Base-by-base conservation (phyloP, 2,888 invertebrate genomes). In the Stenchaetothrips biformis region DNA sequence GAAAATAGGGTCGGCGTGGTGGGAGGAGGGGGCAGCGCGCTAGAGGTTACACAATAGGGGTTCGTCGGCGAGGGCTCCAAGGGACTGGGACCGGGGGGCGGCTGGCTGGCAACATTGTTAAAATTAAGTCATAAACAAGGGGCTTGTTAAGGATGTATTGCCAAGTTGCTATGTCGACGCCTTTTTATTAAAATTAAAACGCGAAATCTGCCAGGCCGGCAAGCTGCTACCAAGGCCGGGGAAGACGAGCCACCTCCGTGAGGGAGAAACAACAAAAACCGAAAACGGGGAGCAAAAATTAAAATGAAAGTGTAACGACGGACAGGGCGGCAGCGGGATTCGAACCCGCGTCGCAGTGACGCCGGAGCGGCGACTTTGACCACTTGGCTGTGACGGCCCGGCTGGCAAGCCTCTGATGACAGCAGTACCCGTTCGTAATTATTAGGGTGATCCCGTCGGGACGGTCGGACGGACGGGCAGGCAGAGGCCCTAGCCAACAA, bases 81-180 rank as follows among this genome's bases (percentile, higher is more conserved):
- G 53, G 53, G 53, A 18, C 16, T 11, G 53, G 53, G 53, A 16
- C 53, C 9, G 6, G 53, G 53, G 53, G 16, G 53, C 9, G 53
- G 53, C 37, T 16, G 21, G 67, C 25, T 25, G 67, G 67, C 67
- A 25, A 74, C 67, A 74, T 74, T 74, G 67, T 74, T 74, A 74
- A 74, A 74, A 74, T 74, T 21, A 74, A 74, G 67, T 74, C 67
- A 74, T 74, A 74, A 74, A 74, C 67, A 74, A 74, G 25, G 67
- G 25, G 21, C 67, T 25, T 53, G 53, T 53, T 53, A 53, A 53
- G 18, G 53, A 53, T 53, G 13, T 18, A 53, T 53, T 53, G 53
- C 53, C 16, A 53, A 13, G 13, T 53, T 53, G 13, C 53, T 11
- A 18, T 18, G 53, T 18, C 16, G 16, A 18, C 53, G 18, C 53